Evolutionary conservation across 2,797 vertebrate genomes (phyloP).

Genomic region (Alcedo atthis): DNA sequence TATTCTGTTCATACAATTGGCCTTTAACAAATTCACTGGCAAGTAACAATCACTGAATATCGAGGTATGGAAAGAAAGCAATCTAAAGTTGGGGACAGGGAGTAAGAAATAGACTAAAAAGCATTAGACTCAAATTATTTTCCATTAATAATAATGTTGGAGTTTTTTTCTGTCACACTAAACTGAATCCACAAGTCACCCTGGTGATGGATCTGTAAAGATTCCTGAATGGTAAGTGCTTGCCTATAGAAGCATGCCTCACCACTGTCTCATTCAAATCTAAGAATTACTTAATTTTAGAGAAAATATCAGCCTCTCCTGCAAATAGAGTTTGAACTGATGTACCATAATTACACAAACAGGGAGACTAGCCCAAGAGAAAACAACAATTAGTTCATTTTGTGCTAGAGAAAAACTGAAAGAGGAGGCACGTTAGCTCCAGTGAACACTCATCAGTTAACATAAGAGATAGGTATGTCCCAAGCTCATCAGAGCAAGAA

Average conservation of each 20-base stretch:
- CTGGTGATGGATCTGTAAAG: background rate
- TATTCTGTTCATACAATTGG: background rate
- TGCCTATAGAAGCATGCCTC: background rate
- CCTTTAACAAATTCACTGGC: background rate
- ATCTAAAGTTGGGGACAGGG: background rate
- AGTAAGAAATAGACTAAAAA: background rate
- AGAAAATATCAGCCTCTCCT: background rate
- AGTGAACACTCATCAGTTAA: background rate
- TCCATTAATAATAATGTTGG: background rate
- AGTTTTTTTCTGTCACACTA: background rate
- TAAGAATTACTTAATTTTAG: background rate
- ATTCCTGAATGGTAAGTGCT: background rate
- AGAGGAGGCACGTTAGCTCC: background rate
- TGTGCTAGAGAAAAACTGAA: background rate
- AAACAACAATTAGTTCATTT: background rate
- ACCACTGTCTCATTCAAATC: background rate
- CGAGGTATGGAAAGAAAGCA: background rate
- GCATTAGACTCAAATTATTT: background rate
- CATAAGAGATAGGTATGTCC: background rate
- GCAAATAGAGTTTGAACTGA: background rate
- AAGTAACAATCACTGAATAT: background rate
- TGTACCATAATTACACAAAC: background rate
- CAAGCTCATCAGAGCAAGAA: background rate
- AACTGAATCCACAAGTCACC: background rate
- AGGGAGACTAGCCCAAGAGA: background rate